Evolutionary conservation across 2,888 invertebrate genomes (phyloP), one percentile per base, ranked within the genome.

Genomic region (Xestia sexstrigata): DNA sequence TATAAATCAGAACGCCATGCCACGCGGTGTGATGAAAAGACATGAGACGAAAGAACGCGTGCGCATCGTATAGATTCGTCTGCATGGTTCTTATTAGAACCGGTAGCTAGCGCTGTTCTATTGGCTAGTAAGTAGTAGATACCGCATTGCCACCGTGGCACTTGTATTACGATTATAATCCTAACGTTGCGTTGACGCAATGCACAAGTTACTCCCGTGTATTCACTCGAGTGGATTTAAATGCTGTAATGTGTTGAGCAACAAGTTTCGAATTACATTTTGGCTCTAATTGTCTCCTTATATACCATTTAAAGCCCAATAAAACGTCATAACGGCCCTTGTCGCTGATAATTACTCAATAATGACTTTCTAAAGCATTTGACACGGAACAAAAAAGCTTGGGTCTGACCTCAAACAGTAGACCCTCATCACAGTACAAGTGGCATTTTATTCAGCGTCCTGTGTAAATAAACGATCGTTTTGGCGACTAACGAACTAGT

Each of bases 401-500:
- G 62, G 71, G 63, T 70, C 85, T 88, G 86, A 86, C 86, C 89
- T 85, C 82, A 83, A 84, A 83, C 91, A 88, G 89, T 84, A 87
- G 87, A 86, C 88, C 88, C 86, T 89, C 88, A 86, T 89, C 88
- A 89, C 79, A 76, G 83, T 81, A 84, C 83, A 85, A 85, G 77
- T 78, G 76, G 77, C 82, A 70, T 87, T 88, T 85, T 86, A 87
- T 88, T 82, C 77, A 74, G 85, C 78, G 86, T 79, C 84, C 83
- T 88, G 80, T 82, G 83, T 84, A 85, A 87, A 86, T 88, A 90
- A 91, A 87, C 84, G 88, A 84, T 89, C 87, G 88, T 88, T 87
- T 87, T 78, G 69, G 74, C 79, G 87, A 87, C 87, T 87, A 89
- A 89, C 87, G 83, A 90, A 90, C 87, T 91, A 90, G 88, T 88